phyloP scores from a whole-genome alignment of 2,113 vertebrate genomes.

The Pandion haliaetus region DNA sequence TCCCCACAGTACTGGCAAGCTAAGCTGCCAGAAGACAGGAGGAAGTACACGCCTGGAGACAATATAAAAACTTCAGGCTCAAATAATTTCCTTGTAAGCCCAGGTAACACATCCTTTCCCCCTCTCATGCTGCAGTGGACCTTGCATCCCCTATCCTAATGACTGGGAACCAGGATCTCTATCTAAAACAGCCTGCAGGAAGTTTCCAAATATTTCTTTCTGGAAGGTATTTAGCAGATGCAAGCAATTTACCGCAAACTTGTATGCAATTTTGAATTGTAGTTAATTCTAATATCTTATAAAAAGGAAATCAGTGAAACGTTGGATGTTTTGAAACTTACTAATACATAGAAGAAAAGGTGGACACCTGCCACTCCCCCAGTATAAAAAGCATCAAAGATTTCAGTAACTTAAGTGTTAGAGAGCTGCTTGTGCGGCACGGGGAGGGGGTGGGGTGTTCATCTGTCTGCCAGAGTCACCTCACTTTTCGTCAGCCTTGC shows the following conservation, averaged over 20 bases:
- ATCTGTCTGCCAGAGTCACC: accelerated
- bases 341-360: background rate
- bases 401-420: too few relatives aligned
- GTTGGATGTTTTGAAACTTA: background rate
- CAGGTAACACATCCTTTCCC: background rate
- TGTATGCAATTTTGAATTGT: background rate
- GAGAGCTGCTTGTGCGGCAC: background rate
- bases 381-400: background rate
- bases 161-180: background rate
- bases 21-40: background rate
- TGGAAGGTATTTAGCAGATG: background rate
- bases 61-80: background rate
- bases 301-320: background rate
- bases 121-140: background rate
- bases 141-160: background rate
- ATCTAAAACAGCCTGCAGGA: background rate
- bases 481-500: accelerated
- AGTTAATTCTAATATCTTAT: background rate
- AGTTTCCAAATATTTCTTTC: background rate
- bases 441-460: too few relatives aligned
- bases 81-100: background rate
- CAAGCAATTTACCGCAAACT: background rate
- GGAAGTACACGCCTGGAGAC: background rate
- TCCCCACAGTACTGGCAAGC: background rate
- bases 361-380: background rate